These are phyloP conservation scores for Dicaeum eximium DNA, from an alignment of 2,113 vertebrate species.

Conservation along the genomic window DNA sequence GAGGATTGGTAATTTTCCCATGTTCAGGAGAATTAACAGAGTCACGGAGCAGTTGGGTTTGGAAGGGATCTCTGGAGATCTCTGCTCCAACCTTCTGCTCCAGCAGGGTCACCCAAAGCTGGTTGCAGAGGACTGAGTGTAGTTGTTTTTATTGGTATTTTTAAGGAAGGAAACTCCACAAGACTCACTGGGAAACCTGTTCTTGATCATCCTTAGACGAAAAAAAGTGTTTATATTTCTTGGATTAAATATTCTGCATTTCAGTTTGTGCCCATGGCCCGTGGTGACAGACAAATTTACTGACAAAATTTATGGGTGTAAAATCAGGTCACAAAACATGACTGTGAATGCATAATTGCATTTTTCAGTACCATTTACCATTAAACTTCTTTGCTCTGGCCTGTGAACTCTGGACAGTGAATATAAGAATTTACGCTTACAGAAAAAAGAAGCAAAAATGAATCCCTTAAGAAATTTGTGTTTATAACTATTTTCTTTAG, in stretches of 20 bases:
- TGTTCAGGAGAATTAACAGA: background rate
- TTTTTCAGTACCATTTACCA: background rate
- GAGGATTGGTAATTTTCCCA: background rate
- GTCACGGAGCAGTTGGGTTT: background rate
- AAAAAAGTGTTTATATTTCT: background rate
- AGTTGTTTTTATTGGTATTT: background rate
- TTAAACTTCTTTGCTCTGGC: background rate
- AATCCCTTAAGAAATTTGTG: background rate
- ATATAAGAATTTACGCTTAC: background rate
- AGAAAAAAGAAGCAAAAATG: background rate
- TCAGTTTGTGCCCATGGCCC: background rate
- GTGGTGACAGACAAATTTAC: background rate
- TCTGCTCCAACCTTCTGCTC: background rate
- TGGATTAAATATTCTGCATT: background rate
- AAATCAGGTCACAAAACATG: background rate
- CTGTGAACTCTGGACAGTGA: background rate
- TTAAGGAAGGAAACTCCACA: background rate
- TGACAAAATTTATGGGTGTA: background rate
- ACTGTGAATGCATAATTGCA: background rate
- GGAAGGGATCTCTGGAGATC: background rate
- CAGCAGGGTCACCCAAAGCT: background rate
- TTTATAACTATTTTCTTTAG: background rate
- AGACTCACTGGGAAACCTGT: background rate
- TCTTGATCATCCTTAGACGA: background rate
- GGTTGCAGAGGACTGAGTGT: background rate